Conservation (phyloP, 2,113 vertebrate genomes). For the Microtus pennsylvanicus region DNA sequence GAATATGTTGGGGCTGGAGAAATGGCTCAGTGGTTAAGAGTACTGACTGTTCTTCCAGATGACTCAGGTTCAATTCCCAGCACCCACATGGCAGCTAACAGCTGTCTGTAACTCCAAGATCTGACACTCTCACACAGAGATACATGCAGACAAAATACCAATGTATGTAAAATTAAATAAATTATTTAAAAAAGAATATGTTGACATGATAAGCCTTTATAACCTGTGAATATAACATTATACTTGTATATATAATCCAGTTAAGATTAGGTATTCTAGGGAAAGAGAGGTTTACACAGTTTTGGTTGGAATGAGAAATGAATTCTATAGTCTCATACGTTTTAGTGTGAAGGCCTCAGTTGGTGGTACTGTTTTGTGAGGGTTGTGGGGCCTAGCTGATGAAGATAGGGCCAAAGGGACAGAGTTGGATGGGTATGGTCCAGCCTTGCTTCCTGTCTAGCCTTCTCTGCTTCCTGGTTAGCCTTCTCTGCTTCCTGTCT, state of each 20-base stretch:
- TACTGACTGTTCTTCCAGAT: no score
- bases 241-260: not conserved
- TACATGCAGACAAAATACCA: no score
- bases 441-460: not conserved
- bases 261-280: not conserved
- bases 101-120: no score
- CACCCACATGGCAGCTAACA: no score
- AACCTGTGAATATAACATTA: not conserved
- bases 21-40: no score
- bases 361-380: not conserved
- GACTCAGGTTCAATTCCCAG: no score
- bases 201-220: not conserved
- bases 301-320: not conserved
- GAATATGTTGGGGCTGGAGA: not conserved
- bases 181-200: not conserved
- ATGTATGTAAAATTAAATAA: no score
- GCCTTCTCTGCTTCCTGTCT: no score
- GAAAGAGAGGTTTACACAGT: not conserved
- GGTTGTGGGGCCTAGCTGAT: not conserved
- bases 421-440: not conserved
- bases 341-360: not conserved
- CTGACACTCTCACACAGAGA: no score
- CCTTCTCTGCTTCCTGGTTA: not conserved
- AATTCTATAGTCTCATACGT: not conserved
- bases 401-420: no score